Base-by-base conservation (phyloP, 2,888 invertebrate genomes). In the Marasmarcha lunaedactyla region DNA sequence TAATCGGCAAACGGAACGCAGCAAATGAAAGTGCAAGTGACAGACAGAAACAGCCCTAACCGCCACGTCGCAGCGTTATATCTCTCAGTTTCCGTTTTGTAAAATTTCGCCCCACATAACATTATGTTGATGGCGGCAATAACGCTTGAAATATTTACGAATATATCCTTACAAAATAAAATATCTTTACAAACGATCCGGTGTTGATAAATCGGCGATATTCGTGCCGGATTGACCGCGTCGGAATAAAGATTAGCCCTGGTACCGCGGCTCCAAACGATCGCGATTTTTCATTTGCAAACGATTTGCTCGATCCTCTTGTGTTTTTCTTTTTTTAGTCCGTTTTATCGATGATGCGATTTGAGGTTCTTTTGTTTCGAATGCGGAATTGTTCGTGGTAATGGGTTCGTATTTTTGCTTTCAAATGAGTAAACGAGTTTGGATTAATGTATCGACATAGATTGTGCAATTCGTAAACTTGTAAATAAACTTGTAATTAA, bases 141-240 rank as follows among this genome's bases (percentile, higher is more conserved):
- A 83, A 78, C 71, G 71, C 53, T 69, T 81, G 81, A 76, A 83
- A 83, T 81, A 83, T 83, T 83, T 78, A 79, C 78, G 77, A 71
- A 79, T 30, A 30, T 11, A 30, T 30, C 30, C 30, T 30, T 30
- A 11, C 11, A 11, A 30, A 30, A 30, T 30, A 30, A 30, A 30
- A 30, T 77, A 77, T 73, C 64, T 71, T 64, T 72, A 78, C 74
- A 78, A 81, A 79, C 72, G 76, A 71, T 62, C 53, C 67, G 63
- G 47, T 46, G 46, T 59, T 81, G 83, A 81, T 71, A 74, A 74
- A 83, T 78, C 64, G 72, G 55, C 55, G 59, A 61, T 63, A 60
- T 62, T 59, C 56, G 60, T 50, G 60, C 51, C 57, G 69, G 68
- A 76, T 77, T 79, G 81, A 78, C 78, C 78, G 71, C 63, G 63